A percentile compares a stretch with the other conserved stretches of the same genome.
Evolutionary conservation across 2,888 invertebrate species (phyloP).

Genomic region (Platycheirus rosarum): DNA sequence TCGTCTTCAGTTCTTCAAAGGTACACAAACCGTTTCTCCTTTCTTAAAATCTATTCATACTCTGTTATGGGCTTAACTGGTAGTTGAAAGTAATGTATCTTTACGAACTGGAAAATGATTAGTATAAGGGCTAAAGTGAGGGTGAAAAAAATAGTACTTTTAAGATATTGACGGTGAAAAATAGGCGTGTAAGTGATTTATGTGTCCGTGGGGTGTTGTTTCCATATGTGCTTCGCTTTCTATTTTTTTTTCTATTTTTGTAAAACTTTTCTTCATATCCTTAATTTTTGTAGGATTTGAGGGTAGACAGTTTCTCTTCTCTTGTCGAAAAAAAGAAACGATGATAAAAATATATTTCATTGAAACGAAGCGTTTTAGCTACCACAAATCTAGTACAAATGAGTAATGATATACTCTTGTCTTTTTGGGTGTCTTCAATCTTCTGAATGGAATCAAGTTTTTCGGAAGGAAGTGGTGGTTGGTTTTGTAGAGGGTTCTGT

Average conservation of each 20-base stretch:
- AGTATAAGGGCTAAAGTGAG: slow-evolving; percentile 55
- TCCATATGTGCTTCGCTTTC: neutral
- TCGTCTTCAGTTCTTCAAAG: too few relatives aligned
- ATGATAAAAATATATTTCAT: slow-evolving; percentile 59
- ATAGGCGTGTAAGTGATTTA: slow-evolving; percentile 72
- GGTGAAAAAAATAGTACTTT: slow-evolving; percentile 61
- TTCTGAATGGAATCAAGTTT: too few relatives aligned
- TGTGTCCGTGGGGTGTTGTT: slow-evolving; percentile 57
- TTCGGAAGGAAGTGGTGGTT: too few relatives aligned
- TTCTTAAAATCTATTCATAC: slow-evolving; percentile 6
- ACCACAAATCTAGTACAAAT: slow-evolving; percentile 70
- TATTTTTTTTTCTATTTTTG: slow-evolving; percentile 7
- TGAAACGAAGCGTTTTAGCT: slow-evolving; percentile 8
- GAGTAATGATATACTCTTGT: slow-evolving; percentile 49
- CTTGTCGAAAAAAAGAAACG: slow-evolving; percentile 19
- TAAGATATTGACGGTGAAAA: slow-evolving; percentile 67
- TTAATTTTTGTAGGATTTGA: slow-evolving; percentile 3
- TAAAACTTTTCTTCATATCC: slow-evolving; percentile 17
- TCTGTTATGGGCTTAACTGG: slow-evolving; percentile 25
- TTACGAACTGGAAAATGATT: slow-evolving; percentile 56
- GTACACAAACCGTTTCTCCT: neutral
- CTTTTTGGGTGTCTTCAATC: slow-evolving; percentile 30
- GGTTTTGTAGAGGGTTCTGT: too few relatives aligned
- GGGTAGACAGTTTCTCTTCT: slow-evolving; percentile 30
- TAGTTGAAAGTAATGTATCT: slow-evolving; percentile 40